Evolutionary conservation across 1,140 invertebrate genomes (phyloP).

Genomic region (Aphidius ervi): DNA sequence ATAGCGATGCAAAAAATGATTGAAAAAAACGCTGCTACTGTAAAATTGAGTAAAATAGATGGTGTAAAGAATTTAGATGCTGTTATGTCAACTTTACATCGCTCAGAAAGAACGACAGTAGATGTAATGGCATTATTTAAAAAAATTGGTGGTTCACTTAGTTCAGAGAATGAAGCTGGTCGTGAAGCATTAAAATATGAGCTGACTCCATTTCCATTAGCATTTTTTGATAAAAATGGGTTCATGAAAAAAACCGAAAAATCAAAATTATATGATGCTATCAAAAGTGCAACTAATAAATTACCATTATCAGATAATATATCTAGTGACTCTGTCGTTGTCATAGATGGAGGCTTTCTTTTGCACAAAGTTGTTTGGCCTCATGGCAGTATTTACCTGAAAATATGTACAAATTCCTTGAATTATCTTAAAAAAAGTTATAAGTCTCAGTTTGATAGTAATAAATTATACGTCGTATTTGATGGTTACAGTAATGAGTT

Average conservation of each 20-base stretch:
- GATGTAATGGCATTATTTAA: conserved; percentile 30
- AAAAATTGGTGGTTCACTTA: conserved; percentile 33
- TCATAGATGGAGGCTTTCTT: conserved; percentile 28
- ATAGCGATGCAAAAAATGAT: conserved; percentile 21
- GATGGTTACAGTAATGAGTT: not conserved
- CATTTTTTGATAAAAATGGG: conserved; percentile 36
- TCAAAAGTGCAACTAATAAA: conserved; percentile 21
- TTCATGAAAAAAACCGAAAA: conserved; percentile 43
- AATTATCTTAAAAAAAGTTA: conserved; percentile 5
- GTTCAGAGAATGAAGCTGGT: conserved; percentile 30
- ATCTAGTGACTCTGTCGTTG: not conserved
- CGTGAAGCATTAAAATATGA: conserved; percentile 42
- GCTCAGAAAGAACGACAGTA: not conserved
- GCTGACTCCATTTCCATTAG: conserved; percentile 36
- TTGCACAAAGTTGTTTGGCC: conserved; percentile 24
- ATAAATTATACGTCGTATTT: not conserved
- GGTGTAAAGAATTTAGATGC: not conserved
- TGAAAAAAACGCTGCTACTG: not conserved
- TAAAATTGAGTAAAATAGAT: not conserved
- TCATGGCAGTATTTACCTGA: conserved; percentile 2
- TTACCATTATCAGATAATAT: not conserved
- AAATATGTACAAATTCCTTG: not conserved
- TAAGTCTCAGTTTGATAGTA: not conserved
- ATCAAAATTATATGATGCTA: conserved; percentile 37
- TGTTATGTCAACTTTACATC: not conserved